Conservation (phyloP, 2,888 invertebrate species). For the Athalia rosae region DNA sequence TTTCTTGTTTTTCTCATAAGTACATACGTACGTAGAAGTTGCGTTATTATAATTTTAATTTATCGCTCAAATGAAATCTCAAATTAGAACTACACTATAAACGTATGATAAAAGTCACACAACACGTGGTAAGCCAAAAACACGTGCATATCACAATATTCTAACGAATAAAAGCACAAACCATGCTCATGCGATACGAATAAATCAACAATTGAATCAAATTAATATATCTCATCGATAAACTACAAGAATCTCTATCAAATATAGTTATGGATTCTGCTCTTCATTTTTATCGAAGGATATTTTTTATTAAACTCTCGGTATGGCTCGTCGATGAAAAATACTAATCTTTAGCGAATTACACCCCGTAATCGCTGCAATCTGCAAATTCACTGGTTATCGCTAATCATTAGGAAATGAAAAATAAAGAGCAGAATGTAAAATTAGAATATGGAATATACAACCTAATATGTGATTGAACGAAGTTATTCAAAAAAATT, state of each 20-base stretch:
- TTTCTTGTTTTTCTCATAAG: too few species aligned
- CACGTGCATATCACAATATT: conserved; percentile 6
- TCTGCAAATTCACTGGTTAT: too few species aligned
- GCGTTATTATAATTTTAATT: neutral
- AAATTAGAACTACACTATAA: too few species aligned
- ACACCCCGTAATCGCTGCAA: too few species aligned
- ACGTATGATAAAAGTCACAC: too few species aligned
- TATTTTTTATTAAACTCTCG: too few species aligned
- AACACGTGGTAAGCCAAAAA: conserved; percentile 33
- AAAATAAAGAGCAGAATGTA: too few species aligned
- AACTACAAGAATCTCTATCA: neutral
- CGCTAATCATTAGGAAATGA: too few species aligned
- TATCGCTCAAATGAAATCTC: too few species aligned
- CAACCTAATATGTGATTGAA: neutral
- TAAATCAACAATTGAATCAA: neutral
- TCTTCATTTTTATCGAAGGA: conserved; percentile 3
- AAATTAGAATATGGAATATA: neutral
- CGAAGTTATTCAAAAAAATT: too few species aligned
- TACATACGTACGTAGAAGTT: neutral
- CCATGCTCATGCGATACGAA: conserved; percentile 27
- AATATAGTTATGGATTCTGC: neutral
- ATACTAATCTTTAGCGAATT: too few species aligned
- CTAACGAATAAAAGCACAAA: conserved; percentile 11
- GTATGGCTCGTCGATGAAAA: too few species aligned
- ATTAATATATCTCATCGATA: neutral